Evolutionary conservation across 2,888 invertebrate genomes (phyloP).

Genomic region (Xestobium rufovillosum): DNA sequence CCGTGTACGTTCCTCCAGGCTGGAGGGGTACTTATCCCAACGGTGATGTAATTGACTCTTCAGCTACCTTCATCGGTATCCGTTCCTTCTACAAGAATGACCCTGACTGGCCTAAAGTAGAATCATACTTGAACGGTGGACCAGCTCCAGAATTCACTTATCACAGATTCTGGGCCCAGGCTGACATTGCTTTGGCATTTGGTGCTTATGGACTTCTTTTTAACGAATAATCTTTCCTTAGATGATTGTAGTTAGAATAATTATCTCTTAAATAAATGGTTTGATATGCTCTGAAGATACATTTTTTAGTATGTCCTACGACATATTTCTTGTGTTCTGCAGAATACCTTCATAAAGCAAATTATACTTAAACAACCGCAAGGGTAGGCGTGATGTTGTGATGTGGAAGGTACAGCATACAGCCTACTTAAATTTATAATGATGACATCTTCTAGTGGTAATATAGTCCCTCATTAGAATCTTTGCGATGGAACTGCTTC

Average conservation of each 20-base stretch:
- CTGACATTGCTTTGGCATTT: slow-evolving; percentile 25
- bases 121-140: slow-evolving; percentile 24
- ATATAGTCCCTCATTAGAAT: too few relatives aligned
- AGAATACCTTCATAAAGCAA: slow-evolving; percentile 7
- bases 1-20: slow-evolving; percentile 24
- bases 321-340: too few relatives aligned
- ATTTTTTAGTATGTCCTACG: too few relatives aligned
- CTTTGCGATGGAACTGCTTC: too few relatives aligned
- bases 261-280: too few relatives aligned
- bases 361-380: too few relatives aligned
- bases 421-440: too few relatives aligned
- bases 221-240: slow-evolving; percentile 21
- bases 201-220: slow-evolving; percentile 26
- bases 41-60: slow-evolving; percentile 24
- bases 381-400: too few relatives aligned
- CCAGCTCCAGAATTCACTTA: slow-evolving; percentile 22
- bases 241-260: too few relatives aligned
- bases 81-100: slow-evolving; percentile 27
- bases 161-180: slow-evolving; percentile 28
- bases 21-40: slow-evolving; percentile 26
- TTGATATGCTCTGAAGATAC: too few relatives aligned
- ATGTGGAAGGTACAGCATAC: too few relatives aligned
- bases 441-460: too few relatives aligned
- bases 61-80: slow-evolving; percentile 23
- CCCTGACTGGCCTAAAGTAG: slow-evolving; percentile 24